phyloP scores from a whole-genome alignment of 2,888 invertebrate genomes.

The Malthinus seriepunctatus region DNA sequence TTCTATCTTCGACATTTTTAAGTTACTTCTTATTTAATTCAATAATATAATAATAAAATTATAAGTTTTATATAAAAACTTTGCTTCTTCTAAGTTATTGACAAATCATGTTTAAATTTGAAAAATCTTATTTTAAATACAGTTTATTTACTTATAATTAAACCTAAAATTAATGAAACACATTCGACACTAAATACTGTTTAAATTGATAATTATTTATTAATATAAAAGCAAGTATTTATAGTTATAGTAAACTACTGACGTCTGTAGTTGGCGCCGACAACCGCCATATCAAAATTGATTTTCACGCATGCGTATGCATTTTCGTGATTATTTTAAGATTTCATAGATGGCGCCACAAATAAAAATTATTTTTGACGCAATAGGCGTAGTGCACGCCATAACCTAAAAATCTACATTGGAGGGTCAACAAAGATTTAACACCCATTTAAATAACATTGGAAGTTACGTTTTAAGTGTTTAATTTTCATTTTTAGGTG shows the following conservation, averaged over 20 bases:
- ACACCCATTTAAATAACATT: too few species aligned
- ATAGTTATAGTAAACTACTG: conserved; percentile 14
- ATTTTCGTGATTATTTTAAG: too few species aligned
- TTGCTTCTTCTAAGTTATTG: not conserved
- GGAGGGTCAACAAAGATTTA: too few species aligned
- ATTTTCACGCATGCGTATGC: conserved; percentile 12
- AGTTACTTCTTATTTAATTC: conserved; percentile 5
- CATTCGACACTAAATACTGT: conserved; percentile 5
- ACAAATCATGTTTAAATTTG: not conserved
- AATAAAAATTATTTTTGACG: too few species aligned
- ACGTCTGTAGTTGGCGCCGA: conserved; percentile 30
- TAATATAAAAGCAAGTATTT: conserved; percentile 3
- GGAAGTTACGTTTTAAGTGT: too few species aligned
- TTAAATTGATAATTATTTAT: conserved; percentile 1
- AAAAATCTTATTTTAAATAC: not conserved
- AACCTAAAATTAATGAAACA: not conserved
- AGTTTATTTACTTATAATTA: not conserved
- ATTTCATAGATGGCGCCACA: too few species aligned
- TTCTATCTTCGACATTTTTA: conserved; percentile 64
- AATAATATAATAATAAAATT: not conserved
- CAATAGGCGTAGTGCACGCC: too few species aligned
- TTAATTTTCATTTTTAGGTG: too few species aligned
- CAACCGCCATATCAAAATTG: conserved; percentile 20
- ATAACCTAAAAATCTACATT: too few species aligned
- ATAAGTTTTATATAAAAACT: not conserved